Evolutionary conservation across 2,113 vertebrate species (phyloP).

Genomic region (Lycaon pictus): DNA sequence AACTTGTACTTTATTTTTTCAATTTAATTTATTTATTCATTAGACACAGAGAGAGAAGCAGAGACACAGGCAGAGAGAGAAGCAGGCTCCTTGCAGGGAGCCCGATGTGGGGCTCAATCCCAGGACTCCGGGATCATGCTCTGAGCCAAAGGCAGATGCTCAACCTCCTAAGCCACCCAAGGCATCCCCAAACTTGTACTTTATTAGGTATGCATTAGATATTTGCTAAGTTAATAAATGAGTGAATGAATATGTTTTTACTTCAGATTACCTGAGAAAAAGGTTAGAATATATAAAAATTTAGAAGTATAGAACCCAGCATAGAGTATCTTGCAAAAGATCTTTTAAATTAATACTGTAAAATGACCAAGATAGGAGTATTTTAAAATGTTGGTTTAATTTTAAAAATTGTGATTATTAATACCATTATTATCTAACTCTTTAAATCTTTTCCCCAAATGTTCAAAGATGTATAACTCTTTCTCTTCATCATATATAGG

Average conservation of each 20-base stretch:
- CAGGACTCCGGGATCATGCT: too few species aligned
- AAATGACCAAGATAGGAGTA: not conserved
- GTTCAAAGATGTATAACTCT: not conserved
- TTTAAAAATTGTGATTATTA: not conserved
- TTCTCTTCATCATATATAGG: not conserved
- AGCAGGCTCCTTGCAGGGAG: too few species aligned
- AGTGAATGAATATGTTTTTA: not conserved
- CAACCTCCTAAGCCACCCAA: too few species aligned
- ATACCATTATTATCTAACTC: not conserved
- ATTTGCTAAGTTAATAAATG: not conserved
- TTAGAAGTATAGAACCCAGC: not conserved
- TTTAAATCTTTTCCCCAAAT: constrained; percentile 25
- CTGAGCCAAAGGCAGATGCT: too few species aligned
- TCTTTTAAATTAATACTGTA: not conserved
- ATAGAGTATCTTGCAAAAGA: not conserved
- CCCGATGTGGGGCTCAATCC: too few species aligned
- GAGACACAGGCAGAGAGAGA: too few species aligned
- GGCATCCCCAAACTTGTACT: not conserved
- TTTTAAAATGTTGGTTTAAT: not conserved
- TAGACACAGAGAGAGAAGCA: too few species aligned
- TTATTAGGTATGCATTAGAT: not conserved
- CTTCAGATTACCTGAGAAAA: not conserved
- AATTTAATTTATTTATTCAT: too few species aligned
- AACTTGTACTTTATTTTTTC: not conserved
- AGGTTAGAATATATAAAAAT: not conserved